phyloP scores from a whole-genome alignment of 2,113 vertebrate species.

The Mus spicilegus region DNA sequence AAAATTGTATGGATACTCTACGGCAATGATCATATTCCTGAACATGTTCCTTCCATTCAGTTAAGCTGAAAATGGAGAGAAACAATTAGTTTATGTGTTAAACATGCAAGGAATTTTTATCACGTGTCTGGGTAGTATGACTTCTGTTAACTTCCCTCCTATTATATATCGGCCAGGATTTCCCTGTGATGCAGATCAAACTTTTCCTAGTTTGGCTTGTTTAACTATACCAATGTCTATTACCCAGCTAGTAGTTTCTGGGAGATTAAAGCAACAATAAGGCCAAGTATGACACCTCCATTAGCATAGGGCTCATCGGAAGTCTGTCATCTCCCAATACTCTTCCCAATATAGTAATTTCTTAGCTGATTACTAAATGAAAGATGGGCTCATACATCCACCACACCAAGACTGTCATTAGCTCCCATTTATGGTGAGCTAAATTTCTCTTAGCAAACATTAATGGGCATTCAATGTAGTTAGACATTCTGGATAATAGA shows the following conservation, averaged over 20 bases:
- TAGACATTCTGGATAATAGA: conserved; percentile 5
- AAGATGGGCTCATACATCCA: neutral
- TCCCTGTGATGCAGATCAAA: neutral
- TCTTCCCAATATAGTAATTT: neutral
- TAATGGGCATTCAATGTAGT: neutral
- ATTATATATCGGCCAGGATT: neutral
- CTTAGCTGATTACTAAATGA: neutral
- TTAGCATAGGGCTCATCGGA: neutral
- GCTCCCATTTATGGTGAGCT: conserved; percentile 20
- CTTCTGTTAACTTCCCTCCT: neutral
- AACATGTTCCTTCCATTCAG: conserved; percentile 6
- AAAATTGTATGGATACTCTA: neutral
- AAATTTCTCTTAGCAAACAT: conserved; percentile 39
- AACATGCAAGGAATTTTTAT: conserved; percentile 19
- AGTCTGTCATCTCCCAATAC: neutral
- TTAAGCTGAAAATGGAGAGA: neutral
- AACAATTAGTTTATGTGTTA: conserved; percentile 25
- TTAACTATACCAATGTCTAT: conserved; percentile 40
- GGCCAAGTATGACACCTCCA: neutral
- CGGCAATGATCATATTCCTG: neutral
- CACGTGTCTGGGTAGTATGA: neutral
- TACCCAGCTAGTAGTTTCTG: conserved; percentile 14
- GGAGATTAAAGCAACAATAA: neutral
- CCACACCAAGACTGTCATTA: neutral
- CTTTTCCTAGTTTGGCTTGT: conserved; percentile 8